A percentile compares a stretch with the other conserved stretches of the same genome.
Conservation (phyloP, 1,140 invertebrate genomes). For the Microplitis demolitor region DNA sequence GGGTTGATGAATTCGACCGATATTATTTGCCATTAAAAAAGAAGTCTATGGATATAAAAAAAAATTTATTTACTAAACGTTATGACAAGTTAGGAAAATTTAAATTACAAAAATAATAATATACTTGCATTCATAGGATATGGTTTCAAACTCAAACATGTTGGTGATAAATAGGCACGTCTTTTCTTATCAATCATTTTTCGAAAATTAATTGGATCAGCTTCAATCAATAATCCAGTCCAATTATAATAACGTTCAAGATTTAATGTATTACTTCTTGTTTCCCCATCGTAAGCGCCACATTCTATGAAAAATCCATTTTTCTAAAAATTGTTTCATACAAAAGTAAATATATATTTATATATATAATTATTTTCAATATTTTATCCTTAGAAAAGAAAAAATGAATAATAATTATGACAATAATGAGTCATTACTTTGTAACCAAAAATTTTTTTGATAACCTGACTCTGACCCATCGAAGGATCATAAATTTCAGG, state of each 20-base stretch:
- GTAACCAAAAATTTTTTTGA: conserved; percentile 47
- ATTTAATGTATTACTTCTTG: conserved; percentile 60
- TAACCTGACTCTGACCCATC: conserved; percentile 55
- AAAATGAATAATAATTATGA: background rate
- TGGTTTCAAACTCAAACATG: conserved; percentile 54
- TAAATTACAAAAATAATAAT: background rate
- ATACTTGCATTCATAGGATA: conserved; percentile 54
- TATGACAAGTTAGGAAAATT: no score
- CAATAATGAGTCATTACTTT: conserved; percentile 39
- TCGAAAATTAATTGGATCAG: conserved; percentile 62
- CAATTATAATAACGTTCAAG: conserved; percentile 58
- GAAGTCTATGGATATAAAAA: conserved; percentile 32
- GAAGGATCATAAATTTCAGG: conserved; percentile 50
- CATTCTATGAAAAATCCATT: conserved; percentile 64
- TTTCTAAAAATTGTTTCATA: conserved; percentile 40
- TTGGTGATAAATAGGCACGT: conserved; percentile 53
- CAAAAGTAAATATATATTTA: no score
- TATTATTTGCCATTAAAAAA: conserved; percentile 45
- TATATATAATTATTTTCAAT: no score
- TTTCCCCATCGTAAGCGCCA: conserved; percentile 63
- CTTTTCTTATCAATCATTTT: conserved; percentile 56
- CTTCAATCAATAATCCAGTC: conserved; percentile 63
- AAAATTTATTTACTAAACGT: background rate
- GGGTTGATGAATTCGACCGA: conserved; percentile 39
- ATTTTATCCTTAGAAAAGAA: background rate